Base-by-base conservation (phyloP, 2,888 invertebrate species). In the Orchestes rusci region DNA sequence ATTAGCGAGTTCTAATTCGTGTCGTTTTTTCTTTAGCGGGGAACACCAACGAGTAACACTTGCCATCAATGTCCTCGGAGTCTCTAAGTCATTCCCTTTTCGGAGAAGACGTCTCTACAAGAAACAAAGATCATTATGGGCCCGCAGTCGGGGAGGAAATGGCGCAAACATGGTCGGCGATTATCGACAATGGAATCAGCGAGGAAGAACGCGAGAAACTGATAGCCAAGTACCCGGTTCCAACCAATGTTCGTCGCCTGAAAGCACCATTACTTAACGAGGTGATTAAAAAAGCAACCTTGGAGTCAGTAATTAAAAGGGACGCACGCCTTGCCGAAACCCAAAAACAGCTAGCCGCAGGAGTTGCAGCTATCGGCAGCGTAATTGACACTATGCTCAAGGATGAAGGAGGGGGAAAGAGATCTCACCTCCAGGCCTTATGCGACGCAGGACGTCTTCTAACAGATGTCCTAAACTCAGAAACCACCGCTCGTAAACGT, bases 341-440 rank as follows among this genome's bases (percentile, higher is more conserved):
- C 23, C 23, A 23, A 23, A 23, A 5, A 7, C 23, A 23, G 23
- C 8, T 23, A 8, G 23, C 23, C 23, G 23, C 23, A 23, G 23
- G 23, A 8, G 23, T 23, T 5, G n/a, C n/a, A n/a, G n/a, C n/a
- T n/a, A n/a, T n/a, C n/a, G n/a, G n/a, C n/a, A n/a, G n/a, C n/a
- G n/a, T 23, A 23, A 23, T 23, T 23, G 23, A 23, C 8, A 7
- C 23, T 7, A 23, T 23, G 23, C 8, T 23, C 5, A 23, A 23
- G 7, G 8, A 5, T 5, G 23, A 23, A 8, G 23, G 23, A 23
- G 23, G 23, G 23, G 23, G 7, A 8, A 23, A 23, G 7, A 23
- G 23, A 23, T 23, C 23, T 23, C 23, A 23, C 23, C 23, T 23
- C 23, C 23, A 23, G 23, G 23, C 23, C 23, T 23, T 23, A 23